These are phyloP conservation scores for Pteropus alecto DNA, from an alignment of 2,113 vertebrate species.

Conservation along the genomic window DNA sequence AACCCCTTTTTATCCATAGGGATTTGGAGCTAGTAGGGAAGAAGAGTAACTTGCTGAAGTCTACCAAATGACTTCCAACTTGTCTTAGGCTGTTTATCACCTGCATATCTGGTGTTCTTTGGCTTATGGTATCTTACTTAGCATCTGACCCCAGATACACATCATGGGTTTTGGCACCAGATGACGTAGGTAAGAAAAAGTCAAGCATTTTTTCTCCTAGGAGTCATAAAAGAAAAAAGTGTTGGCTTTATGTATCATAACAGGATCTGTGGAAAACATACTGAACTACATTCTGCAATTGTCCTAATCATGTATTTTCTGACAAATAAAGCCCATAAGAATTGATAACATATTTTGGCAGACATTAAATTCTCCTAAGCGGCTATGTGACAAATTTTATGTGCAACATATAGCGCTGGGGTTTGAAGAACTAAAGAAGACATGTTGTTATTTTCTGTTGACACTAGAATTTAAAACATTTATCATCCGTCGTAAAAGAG, in stretches of 20 bases:
- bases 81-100: background rate
- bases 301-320: conserved; percentile 33
- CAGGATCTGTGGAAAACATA: background rate
- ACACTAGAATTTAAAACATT: conserved; percentile 23
- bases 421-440: background rate
- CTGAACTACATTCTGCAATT: background rate
- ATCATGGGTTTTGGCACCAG: background rate
- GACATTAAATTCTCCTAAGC: conserved; percentile 3
- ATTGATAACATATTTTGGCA: conserved; percentile 4
- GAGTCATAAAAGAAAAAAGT: conserved; percentile 22
- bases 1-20: background rate
- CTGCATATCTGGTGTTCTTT: background rate
- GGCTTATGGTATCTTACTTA: background rate
- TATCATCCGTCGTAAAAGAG: background rate
- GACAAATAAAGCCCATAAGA: background rate
- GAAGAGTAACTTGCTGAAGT: background rate
- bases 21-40: background rate
- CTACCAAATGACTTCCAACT: background rate
- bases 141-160: background rate
- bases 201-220: background rate
- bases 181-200: background rate
- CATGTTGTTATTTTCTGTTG: background rate
- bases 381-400: background rate
- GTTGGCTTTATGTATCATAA: background rate
- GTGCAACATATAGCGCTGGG: background rate